Evolutionary conservation across 2,797 vertebrate genomes (phyloP).

Genomic region (Sebastes steindachneri): DNA sequence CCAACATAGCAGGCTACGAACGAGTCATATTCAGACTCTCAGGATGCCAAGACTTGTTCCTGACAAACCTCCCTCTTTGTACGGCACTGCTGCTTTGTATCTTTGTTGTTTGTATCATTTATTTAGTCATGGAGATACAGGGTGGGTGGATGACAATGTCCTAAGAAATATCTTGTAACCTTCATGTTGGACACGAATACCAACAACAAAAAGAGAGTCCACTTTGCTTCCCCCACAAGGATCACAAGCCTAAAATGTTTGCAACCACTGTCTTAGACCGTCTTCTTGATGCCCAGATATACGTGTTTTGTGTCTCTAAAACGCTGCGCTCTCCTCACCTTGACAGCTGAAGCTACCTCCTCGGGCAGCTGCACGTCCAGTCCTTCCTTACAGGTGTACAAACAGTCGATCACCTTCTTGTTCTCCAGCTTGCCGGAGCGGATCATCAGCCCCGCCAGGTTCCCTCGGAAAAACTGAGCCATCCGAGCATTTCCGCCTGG

Average conservation of each 20-base stretch:
- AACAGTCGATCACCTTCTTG: constrained; percentile 98
- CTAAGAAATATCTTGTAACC: not conserved
- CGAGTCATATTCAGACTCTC: not conserved
- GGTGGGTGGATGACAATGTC: not conserved
- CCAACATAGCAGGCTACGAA: not conserved
- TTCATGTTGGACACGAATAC: not conserved
- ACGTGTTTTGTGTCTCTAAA: not conserved
- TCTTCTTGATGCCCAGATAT: not conserved
- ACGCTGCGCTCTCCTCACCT: constrained; percentile 80
- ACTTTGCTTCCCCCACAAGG: not conserved
- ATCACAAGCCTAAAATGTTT: not conserved
- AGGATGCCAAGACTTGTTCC: not conserved
- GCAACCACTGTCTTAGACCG: not conserved
- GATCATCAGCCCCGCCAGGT: constrained; percentile 93
- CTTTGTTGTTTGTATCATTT: not conserved
- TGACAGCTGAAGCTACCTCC: constrained; percentile 86
- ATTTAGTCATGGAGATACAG: not conserved
- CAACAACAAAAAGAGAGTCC: not conserved
- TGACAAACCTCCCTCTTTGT: not conserved
- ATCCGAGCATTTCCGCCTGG: constrained; percentile 91
- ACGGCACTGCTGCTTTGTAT: not conserved
- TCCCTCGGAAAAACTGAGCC: constrained; percentile 96
- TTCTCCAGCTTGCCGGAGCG: constrained; percentile 94
- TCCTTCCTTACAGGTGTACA: constrained; percentile 98
- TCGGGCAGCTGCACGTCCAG: constrained; percentile 91